phyloP scores from a whole-genome alignment of 1,140 invertebrate species.

The Drosophila carrolli region DNA sequence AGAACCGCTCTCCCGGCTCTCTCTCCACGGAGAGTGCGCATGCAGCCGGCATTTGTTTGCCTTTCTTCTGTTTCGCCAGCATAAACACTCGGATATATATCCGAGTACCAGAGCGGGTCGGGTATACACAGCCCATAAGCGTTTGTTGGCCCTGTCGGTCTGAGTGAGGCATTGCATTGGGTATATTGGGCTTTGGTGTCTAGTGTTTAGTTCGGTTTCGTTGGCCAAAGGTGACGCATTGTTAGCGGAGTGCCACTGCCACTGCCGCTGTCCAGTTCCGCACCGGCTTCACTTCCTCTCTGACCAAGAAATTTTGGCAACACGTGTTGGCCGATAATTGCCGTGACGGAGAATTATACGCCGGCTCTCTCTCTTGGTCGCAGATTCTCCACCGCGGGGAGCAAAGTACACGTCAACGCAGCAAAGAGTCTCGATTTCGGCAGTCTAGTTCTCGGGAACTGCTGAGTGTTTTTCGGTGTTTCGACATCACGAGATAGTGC shows the following conservation, averaged over 20 bases:
- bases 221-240: conserved; percentile 45
- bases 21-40: conserved; percentile 22
- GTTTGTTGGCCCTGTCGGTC: conserved; percentile 31
- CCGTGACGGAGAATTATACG: conserved; percentile 19
- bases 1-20: not conserved
- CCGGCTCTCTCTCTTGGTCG: not conserved
- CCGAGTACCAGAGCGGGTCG: conserved; percentile 36
- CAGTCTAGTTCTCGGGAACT: conserved; percentile 7
- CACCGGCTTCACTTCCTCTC: not conserved
- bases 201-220: conserved; percentile 25
- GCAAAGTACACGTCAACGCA: conserved; percentile 56
- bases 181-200: conserved; percentile 7
- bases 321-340: conserved; percentile 55
- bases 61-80: conserved; percentile 25
- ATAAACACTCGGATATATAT: conserved; percentile 31
- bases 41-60: conserved; percentile 46
- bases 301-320: conserved; percentile 36
- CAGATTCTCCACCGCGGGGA: conserved; percentile 9
- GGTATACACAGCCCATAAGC: conserved; percentile 13
- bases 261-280: conserved; percentile 1
- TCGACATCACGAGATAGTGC: conserved; percentile 39
- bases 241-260: conserved; percentile 5
- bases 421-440: conserved; percentile 5
- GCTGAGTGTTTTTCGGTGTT: not conserved
- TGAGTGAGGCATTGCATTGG: conserved; percentile 21